Conservation (phyloP, 2,888 invertebrate species). For the Stegophylla sp. region DNA sequence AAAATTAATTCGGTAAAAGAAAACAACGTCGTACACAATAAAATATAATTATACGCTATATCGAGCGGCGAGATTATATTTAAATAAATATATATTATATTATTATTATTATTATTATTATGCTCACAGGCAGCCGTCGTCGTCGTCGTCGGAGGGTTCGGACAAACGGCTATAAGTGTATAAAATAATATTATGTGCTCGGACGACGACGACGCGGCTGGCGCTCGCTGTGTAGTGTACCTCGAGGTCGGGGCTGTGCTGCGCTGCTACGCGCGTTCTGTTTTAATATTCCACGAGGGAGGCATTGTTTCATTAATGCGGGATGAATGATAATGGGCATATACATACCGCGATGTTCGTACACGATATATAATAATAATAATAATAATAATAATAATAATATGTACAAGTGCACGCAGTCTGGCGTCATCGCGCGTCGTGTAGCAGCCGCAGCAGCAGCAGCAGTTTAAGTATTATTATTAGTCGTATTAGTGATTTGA, state of each 20-base stretch:
- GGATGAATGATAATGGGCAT: constrained; percentile 2
- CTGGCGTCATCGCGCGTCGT: too few species aligned
- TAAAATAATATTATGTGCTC: too few species aligned
- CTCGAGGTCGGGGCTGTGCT: neutral
- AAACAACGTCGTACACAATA: neutral
- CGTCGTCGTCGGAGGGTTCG: neutral
- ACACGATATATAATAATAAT: too few species aligned
- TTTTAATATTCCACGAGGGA: constrained; percentile 44
- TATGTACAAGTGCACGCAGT: too few species aligned
- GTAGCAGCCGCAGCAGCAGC: neutral
- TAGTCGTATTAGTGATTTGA: too few species aligned
- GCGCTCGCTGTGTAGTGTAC: neutral
- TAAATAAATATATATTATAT: neutral
- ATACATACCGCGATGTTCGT: too few species aligned
- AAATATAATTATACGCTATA: neutral
- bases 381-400: too few species aligned
- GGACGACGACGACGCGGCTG: neutral
- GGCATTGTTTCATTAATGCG: constrained; percentile 32
- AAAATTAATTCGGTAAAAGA: neutral
- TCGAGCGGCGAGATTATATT: neutral
- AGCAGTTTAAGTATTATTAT: neutral
- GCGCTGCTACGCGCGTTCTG: neutral
- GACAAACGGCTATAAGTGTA: too few species aligned
- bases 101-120: too few species aligned
- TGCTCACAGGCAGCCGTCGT: neutral